Conservation (phyloP, 2,888 invertebrate genomes). For the Argyra leucocephala region DNA sequence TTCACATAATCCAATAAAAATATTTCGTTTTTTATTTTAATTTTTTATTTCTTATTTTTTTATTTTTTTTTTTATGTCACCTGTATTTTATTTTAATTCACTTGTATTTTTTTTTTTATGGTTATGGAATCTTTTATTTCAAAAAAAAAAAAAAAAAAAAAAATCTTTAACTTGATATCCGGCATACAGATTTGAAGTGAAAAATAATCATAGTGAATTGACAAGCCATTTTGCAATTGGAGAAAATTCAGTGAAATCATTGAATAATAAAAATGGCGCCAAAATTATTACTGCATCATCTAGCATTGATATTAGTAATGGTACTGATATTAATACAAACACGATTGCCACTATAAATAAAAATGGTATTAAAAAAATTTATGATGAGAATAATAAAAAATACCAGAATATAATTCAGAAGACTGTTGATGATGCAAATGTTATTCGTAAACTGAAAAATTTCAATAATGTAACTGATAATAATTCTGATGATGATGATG, state of each 20-base stretch:
- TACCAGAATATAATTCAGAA: background rate
- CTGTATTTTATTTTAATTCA: slow-evolving; percentile 9
- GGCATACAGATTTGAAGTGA: slow-evolving; percentile 38
- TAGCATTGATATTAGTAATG: background rate
- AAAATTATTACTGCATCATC: background rate
- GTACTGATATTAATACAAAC: background rate
- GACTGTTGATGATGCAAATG: background rate
- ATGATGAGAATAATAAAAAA: too few species aligned
- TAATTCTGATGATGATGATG: background rate
- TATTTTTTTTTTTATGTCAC: too few species aligned
- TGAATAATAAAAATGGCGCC: slow-evolving; percentile 7
- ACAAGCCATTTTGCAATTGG: slow-evolving; percentile 46
- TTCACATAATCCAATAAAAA: too few species aligned
- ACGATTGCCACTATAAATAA: background rate
- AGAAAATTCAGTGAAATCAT: slow-evolving; percentile 42
- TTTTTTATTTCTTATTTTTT: slow-evolving; percentile 6
- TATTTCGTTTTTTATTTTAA: background rate
- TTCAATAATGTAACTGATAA: too few species aligned
- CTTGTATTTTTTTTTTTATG: background rate
- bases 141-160: too few species aligned
- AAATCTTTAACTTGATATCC: too few species aligned
- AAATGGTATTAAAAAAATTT: background rate
- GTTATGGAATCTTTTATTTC: too few species aligned
- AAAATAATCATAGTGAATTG: slow-evolving; percentile 44
- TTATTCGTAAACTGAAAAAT: too few species aligned